A percentile compares a stretch with the other conserved stretches of the same genome.
Evolutionary conservation across 2,113 vertebrate species (phyloP).

Genomic region (Jaculus jaculus): DNA sequence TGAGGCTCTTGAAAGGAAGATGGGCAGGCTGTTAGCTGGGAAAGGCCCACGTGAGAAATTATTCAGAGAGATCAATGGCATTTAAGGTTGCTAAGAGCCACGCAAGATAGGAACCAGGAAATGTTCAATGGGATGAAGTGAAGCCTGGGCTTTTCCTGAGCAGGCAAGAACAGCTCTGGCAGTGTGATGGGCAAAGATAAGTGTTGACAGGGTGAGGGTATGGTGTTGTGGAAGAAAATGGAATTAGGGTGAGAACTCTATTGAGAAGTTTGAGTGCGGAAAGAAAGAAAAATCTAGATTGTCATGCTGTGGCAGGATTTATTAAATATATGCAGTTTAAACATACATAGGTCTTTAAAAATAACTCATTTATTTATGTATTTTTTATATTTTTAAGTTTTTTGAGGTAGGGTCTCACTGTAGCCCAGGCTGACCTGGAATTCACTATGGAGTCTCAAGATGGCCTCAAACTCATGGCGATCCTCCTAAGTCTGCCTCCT

Average conservation of each 20-base stretch:
- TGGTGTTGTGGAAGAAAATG: not conserved
- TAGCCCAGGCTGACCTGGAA: too few species aligned
- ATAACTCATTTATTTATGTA: too few species aligned
- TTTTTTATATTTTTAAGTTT: too few species aligned
- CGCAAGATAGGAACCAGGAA: not conserved
- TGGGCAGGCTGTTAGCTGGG: too few species aligned
- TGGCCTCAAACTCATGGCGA: too few species aligned
- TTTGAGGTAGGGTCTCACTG: too few species aligned
- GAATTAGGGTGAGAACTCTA: not conserved
- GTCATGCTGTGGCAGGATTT: not conserved
- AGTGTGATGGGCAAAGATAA: not conserved
- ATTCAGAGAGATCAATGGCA: not conserved
- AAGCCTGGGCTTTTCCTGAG: not conserved
- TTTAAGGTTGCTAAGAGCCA: not conserved
- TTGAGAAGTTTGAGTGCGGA: not conserved
- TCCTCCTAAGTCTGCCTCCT: too few species aligned
- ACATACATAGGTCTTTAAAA: too few species aligned
- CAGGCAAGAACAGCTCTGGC: not conserved
- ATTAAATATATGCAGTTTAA: not conserved
- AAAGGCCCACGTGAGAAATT: not conserved
- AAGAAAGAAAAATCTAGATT: not conserved
- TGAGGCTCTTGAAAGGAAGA: not conserved
- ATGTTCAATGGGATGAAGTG: not conserved
- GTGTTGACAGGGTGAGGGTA: not conserved
- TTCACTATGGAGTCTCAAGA: too few species aligned